Percentiles rank a stretch among this genome's conserved stretches.
These are phyloP conservation scores for Drosophila gunungcola DNA, from an alignment of 1,140 invertebrate genomes.

Conservation along the genomic window DNA sequence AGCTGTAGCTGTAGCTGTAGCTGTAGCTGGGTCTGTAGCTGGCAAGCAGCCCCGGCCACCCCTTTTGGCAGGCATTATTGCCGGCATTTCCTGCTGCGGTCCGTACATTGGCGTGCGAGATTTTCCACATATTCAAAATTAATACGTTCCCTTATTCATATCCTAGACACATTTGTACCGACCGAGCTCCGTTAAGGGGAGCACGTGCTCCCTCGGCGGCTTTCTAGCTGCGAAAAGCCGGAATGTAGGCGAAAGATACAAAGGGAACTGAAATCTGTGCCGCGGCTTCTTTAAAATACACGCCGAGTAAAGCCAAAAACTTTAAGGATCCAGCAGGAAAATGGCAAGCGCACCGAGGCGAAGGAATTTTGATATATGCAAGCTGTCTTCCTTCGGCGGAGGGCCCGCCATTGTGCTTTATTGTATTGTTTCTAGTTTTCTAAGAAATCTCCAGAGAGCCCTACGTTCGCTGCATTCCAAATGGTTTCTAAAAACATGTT, in stretches of 20 bases:
- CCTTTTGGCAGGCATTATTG: slow-evolving; percentile 51
- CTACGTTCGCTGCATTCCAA: slow-evolving; percentile 29
- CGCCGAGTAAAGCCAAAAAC: neutral
- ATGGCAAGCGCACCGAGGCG: slow-evolving; percentile 31
- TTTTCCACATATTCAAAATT: slow-evolving; percentile 83
- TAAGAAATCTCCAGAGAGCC: slow-evolving; percentile 24
- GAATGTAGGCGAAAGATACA: slow-evolving; percentile 33
- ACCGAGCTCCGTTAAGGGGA: slow-evolving; percentile 23
- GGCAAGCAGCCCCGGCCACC: neutral
- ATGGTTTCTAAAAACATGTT: slow-evolving; percentile 11
- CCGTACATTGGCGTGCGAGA: slow-evolving; percentile 64
- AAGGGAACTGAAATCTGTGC: slow-evolving; percentile 27
- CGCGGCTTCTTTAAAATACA: slow-evolving; percentile 27
- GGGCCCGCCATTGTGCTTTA: slow-evolving; percentile 25
- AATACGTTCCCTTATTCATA: slow-evolving; percentile 78
- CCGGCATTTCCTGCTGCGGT: slow-evolving; percentile 68
- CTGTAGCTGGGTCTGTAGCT: slow-evolving; percentile 1
- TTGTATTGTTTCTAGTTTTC: slow-evolving; percentile 47
- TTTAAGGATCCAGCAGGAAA: slow-evolving; percentile 39
- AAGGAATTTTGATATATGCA: slow-evolving; percentile 49
- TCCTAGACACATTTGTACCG: slow-evolving; percentile 77
- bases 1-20: too few relatives aligned
- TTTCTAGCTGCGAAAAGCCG: slow-evolving; percentile 65
- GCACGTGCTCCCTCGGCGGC: slow-evolving; percentile 70
- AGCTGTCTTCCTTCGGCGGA: neutral